Conservation (phyloP, 2,113 vertebrate genomes). For the Marmota monax region DNA sequence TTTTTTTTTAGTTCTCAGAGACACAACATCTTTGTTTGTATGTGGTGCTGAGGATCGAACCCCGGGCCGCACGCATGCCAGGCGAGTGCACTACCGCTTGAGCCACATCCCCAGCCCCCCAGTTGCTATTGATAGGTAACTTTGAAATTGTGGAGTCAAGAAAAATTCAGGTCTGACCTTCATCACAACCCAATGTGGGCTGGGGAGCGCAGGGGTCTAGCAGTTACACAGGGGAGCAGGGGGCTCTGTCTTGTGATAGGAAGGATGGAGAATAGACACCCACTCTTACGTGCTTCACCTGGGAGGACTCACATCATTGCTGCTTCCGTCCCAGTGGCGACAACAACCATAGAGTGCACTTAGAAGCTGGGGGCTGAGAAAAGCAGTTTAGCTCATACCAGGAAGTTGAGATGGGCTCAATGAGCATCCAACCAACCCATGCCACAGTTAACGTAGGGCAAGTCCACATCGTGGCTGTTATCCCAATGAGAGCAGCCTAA, state of each 20-base stretch:
- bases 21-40: no score
- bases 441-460: no score
- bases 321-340: not conserved
- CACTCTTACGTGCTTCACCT: not conserved
- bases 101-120: no score
- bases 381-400: not conserved
- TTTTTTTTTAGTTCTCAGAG: no score
- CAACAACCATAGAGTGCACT: not conserved
- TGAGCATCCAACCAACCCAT: not conserved
- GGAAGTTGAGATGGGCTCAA: not conserved
- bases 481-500: no score
- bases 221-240: not conserved
- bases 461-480: fast-evolving
- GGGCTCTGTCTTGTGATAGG: not conserved
- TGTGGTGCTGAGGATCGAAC: no score
- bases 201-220: no score
- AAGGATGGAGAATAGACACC: not conserved
- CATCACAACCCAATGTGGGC: not conserved
- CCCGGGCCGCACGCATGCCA: no score
- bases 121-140: not conserved
- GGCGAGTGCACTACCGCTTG: no score
- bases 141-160: not conserved
- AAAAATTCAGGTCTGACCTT: not conserved
- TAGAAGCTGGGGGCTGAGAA: no score
- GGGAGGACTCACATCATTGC: not conserved